phyloP scores from a whole-genome alignment of 2,797 vertebrate species.

The Poecilia gillii region DNA sequence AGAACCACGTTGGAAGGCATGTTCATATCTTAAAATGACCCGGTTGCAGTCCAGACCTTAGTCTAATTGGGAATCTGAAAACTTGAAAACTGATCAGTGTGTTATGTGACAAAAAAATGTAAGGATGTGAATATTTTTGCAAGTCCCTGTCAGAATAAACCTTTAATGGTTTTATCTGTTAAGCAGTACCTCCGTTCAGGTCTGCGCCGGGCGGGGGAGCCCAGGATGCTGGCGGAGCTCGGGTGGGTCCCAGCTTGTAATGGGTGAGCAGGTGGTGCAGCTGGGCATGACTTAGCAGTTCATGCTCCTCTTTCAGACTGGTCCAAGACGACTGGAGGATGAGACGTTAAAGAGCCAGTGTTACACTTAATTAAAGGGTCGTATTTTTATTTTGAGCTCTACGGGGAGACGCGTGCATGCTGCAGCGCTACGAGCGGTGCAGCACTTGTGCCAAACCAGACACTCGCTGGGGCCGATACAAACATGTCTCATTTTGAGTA shows the following conservation, averaged over 20 bases:
- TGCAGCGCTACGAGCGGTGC: background rate
- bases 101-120: background rate
- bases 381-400: slow-evolving; percentile 6
- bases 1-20: background rate
- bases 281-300: slow-evolving; percentile 86
- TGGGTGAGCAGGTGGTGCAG: slow-evolving; percentile 91
- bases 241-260: slow-evolving; percentile 90
- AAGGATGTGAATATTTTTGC: background rate
- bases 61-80: background rate
- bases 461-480: background rate
- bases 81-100: background rate
- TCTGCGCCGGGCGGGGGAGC: slow-evolving; percentile 82
- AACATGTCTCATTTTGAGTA: slow-evolving; percentile 4
- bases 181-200: slow-evolving; percentile 77
- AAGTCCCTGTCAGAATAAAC: background rate
- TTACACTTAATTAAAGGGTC: slow-evolving; percentile 2
- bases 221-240: slow-evolving; percentile 86
- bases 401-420: background rate
- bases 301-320: slow-evolving; percentile 86
- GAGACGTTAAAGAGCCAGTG: slow-evolving; percentile 6
- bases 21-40: background rate
- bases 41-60: background rate
- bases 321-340: slow-evolving; percentile 84
- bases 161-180: background rate
- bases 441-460: background rate